Evolutionary conservation across 1,140 invertebrate species (phyloP).

Genomic region (Drosophila erecta): DNA sequence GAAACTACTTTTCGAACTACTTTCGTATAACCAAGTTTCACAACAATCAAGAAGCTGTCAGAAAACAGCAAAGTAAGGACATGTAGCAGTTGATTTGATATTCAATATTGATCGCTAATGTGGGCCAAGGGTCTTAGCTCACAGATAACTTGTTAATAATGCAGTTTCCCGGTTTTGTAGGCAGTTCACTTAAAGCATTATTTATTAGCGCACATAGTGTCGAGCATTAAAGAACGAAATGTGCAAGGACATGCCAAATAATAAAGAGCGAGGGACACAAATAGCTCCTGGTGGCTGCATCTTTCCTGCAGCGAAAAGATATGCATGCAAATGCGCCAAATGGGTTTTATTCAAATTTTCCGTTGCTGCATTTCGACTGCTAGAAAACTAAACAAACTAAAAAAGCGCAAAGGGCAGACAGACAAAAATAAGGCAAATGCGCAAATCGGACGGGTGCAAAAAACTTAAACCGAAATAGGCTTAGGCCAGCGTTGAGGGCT

Average conservation of each 20-base stretch:
- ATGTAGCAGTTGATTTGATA: no score
- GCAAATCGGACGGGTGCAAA: conserved; percentile 24
- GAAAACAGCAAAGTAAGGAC: no score
- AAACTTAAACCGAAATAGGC: conserved; percentile 54
- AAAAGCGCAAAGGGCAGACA: conserved; percentile 9
- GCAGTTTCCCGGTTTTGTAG: no score
- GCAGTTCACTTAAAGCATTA: no score
- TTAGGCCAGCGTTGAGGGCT: conserved; percentile 31
- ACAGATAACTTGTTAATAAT: no score
- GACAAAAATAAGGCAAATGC: conserved; percentile 17
- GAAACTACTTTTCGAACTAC: no score
- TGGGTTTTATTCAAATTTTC: conserved; percentile 79
- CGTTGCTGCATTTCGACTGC: conserved; percentile 64
- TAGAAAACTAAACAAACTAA: conserved; percentile 58
- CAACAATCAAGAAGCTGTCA: no score
- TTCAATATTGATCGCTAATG: no score
- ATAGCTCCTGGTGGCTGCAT: conserved; percentile 11
- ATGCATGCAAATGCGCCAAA: conserved; percentile 75
- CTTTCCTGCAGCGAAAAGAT: conserved; percentile 43
- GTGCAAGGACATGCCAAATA: background rate
- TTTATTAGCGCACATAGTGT: background rate
- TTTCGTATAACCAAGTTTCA: no score
- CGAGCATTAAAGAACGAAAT: background rate
- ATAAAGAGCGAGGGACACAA: background rate
- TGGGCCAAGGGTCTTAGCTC: no score